Percentiles rank a stretch among this genome's conserved stretches.
Evolutionary conservation across 2,888 invertebrate species (phyloP).

Genomic region (Chorisops tibialis): DNA sequence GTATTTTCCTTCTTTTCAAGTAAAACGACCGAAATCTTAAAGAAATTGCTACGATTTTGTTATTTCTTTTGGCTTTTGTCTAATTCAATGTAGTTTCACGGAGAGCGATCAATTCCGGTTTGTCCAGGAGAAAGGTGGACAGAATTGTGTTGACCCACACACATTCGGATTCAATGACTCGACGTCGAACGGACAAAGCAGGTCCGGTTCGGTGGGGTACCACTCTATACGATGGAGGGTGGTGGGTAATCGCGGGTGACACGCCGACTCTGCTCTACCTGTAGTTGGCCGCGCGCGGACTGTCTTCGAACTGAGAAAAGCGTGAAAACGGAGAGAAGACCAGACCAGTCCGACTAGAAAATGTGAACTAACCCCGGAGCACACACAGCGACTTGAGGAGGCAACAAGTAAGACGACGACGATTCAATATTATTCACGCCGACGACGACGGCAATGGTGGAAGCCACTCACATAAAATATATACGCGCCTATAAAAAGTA

Average conservation of each 20-base stretch:
- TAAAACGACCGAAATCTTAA: too few species aligned
- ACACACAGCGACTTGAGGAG: constrained; percentile 12
- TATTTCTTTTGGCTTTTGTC: background rate
- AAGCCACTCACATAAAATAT: background rate
- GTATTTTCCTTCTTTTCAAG: too few species aligned
- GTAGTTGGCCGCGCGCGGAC: too few species aligned
- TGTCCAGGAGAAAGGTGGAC: constrained; percentile 5
- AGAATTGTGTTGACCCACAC: background rate
- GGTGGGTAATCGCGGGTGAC: too few species aligned
- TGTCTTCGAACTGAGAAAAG: background rate
- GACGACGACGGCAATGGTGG: background rate
- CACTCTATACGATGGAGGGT: too few species aligned
- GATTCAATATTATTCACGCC: background rate
- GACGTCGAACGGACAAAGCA: too few species aligned
- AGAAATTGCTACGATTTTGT: too few species aligned
- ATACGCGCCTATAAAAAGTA: background rate
- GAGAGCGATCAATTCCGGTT: constrained; percentile 22
- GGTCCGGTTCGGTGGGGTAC: too few species aligned
- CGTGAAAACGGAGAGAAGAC: background rate
- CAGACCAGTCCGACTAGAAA: constrained; percentile 16
- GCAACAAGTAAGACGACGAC: constrained; percentile 5
- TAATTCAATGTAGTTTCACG: too few species aligned
- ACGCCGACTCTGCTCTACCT: too few species aligned
- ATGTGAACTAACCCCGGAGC: constrained; percentile 11
- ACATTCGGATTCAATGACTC: background rate